These are phyloP conservation scores for Linurgus olivaceus DNA, from an alignment of 2,797 vertebrate species.

Conservation along the genomic window DNA sequence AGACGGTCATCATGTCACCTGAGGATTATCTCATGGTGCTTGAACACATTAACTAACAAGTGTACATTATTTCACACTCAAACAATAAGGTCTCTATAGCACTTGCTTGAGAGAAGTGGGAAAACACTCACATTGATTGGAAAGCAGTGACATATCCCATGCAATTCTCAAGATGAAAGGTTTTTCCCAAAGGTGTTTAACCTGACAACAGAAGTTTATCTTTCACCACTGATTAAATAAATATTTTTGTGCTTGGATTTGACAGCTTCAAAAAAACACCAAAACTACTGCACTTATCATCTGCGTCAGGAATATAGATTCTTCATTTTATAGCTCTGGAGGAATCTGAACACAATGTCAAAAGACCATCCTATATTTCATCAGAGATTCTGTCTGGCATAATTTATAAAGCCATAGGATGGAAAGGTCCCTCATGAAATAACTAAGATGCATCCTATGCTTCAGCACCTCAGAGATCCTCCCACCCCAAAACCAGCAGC, in stretches of 20 bases:
- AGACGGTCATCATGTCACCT: conserved; percentile 58
- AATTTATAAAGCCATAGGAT: not conserved
- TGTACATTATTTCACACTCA: conserved; percentile 50
- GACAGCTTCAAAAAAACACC: not conserved
- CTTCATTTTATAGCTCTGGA: not conserved
- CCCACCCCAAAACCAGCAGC: not conserved
- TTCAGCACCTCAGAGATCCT: not conserved
- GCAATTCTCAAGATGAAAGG: not conserved
- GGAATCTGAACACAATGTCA: not conserved
- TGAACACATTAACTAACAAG: conserved; percentile 49
- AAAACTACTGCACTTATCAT: not conserved
- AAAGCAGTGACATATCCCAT: not conserved
- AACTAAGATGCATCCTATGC: not conserved
- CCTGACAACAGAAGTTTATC: not conserved
- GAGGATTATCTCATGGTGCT: conserved; percentile 61
- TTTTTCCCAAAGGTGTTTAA: not conserved
- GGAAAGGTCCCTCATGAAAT: not conserved
- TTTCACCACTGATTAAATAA: not conserved
- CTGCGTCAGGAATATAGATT: not conserved
- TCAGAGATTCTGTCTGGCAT: not conserved
- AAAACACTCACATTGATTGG: not conserved
- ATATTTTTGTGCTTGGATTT: not conserved
- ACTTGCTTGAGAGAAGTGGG: not conserved
- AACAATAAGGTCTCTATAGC: conserved; percentile 9
- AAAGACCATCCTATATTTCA: not conserved